Conservation (phyloP, 2,888 invertebrate genomes). For the Chymomyza caudatula region DNA sequence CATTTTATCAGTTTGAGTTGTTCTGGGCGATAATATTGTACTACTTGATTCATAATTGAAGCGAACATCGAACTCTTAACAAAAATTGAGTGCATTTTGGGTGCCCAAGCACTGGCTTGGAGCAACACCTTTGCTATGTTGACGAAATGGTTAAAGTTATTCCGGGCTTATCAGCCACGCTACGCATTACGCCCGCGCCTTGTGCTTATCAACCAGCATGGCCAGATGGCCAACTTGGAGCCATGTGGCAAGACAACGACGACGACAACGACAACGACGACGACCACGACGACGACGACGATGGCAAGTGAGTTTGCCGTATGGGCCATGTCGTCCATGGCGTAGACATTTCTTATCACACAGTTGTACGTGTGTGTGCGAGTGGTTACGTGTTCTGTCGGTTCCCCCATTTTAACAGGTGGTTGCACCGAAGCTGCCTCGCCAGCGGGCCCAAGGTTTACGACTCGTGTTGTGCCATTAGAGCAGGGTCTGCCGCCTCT, state of each 20-base stretch:
- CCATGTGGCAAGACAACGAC: not conserved
- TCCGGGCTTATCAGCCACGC: constrained; percentile 41
- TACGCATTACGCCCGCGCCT: constrained; percentile 59
- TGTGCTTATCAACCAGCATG: constrained; percentile 43
- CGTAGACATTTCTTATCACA: not conserved
- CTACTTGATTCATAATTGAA: constrained; percentile 30
- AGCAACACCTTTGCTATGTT: not conserved
- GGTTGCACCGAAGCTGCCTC: constrained; percentile 62
- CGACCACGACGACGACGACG: not conserved
- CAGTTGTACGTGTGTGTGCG: not conserved
- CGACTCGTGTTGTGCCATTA: constrained; percentile 33
- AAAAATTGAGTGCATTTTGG: constrained; percentile 34
- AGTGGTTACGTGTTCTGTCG: constrained; percentile 31
- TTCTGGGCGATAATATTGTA: constrained; percentile 41
- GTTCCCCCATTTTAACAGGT: constrained; percentile 56
- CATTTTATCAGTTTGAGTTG: constrained; percentile 54
- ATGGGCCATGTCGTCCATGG: not conserved
- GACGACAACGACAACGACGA: not conserved
- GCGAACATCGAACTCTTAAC: not conserved
- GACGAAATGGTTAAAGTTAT: not conserved
- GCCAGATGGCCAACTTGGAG: constrained; percentile 53
- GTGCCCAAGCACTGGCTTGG: constrained; percentile 30
- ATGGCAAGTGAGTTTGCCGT: not conserved
- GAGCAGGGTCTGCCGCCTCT: constrained; percentile 31
- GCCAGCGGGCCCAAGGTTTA: constrained; percentile 50